Base-by-base conservation (phyloP, 2,888 invertebrate species). In the Tipula vernalis region DNA sequence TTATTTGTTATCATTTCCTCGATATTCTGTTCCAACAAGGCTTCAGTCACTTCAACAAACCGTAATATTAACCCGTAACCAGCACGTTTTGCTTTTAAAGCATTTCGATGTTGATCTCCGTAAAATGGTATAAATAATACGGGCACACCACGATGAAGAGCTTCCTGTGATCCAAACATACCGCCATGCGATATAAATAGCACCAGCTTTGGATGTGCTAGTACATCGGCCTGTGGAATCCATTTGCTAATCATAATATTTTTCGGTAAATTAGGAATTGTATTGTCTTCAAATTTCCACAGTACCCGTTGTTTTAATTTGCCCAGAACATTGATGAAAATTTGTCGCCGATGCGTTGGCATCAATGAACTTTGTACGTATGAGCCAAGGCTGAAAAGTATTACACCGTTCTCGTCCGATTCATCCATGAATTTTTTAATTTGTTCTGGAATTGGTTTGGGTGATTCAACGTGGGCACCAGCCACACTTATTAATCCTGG, bases 201-300 rank as follows among this genome's bases (percentile, higher is more conserved):
- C 87, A 91, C 91, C 0, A 92, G 89, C 88, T 92, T 91, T 0
- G 89, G 90, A 89, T 92, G 92, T 3, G 91, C 92, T 89, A 91
- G 87, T 15, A 93, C 91, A 88, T 93, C 93, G 84, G 91, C 90
- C 88, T 93, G 93, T 0, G 93, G 93, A 87, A 93, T 88, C 93
- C 93, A 94, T 57, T 92, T 91, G n/a, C 90, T 90, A 10, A 92
- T 88, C 89, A 92, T 90, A 0, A 94, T 90, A 89, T 93, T 92
- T 13, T 88, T 87, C 0, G 92, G 91, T 87, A 92, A 86, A 86
- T 91, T 88, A 1, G 89, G 88, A 15, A 91, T 89, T 2, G 89
- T 89, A 41, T 92, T 91, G 83, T 91, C 90, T 88, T 92, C 92
- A 89, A 92, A 93, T 88, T 93, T 93, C 92, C 93, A 92, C 0